These are phyloP conservation scores for Porites australiensis DNA, from an alignment of 64 coral and sea anemone genomes.

Conservation along the genomic window DNA sequence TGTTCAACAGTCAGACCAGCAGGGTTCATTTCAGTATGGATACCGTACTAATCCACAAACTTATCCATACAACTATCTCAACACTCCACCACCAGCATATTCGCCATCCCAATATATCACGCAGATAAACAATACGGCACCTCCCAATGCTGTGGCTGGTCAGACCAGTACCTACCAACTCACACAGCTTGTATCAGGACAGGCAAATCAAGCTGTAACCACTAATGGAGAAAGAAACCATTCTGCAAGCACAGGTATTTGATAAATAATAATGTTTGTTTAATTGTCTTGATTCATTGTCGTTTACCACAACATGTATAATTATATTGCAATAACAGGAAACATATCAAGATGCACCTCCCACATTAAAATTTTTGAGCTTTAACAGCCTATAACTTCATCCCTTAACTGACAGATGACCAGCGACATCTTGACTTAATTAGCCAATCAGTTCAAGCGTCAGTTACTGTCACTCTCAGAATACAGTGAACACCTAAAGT, in stretches of 20 bases:
- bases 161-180: slow-evolving; percentile 82
- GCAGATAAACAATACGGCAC: slow-evolving; percentile 86
- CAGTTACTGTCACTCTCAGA: no score
- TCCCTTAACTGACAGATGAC: no score
- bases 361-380: no score
- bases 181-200: slow-evolving; percentile 74
- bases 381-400: no score
- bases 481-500: no score
- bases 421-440: no score
- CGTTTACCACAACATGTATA: no score
- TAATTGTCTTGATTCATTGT: no score
- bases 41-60: slow-evolving; percentile 82
- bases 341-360: no score
- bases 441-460: no score
- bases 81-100: slow-evolving; percentile 86
- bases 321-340: no score
- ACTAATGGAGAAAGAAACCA: slow-evolving; percentile 57
- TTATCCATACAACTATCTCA: slow-evolving; percentile 85
- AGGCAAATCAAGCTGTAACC: slow-evolving; percentile 59
- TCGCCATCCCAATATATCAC: slow-evolving; percentile 79
- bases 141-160: slow-evolving; percentile 88
- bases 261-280: no score
- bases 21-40: slow-evolving; percentile 86
- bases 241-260: slow-evolving; percentile 8
- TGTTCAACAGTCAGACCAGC: slow-evolving; percentile 71